These are phyloP conservation scores for Nycticebus coucang DNA, from an alignment of 2,113 vertebrate species.

Conservation along the genomic window DNA sequence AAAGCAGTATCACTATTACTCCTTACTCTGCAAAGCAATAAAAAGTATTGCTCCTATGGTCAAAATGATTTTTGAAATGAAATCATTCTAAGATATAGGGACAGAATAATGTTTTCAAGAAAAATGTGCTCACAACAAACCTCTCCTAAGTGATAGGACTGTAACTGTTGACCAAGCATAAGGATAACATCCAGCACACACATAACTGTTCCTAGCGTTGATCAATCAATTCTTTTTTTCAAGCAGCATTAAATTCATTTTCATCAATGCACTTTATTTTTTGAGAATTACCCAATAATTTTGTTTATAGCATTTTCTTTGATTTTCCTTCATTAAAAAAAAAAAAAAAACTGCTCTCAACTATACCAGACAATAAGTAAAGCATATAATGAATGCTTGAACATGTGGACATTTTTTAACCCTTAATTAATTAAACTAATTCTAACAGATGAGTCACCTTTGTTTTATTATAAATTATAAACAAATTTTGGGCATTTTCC, in stretches of 20 bases:
- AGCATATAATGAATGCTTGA: background rate
- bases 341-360: background rate
- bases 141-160: background rate
- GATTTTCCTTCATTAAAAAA: background rate
- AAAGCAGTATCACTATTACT: background rate
- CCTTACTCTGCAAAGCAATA: background rate
- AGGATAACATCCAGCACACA: background rate
- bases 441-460: constrained; percentile 12
- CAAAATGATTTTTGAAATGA: background rate
- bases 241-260: background rate
- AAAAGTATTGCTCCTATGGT: background rate
- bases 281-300: background rate
- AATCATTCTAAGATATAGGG: background rate
- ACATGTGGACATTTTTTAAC: background rate
- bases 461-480: constrained; percentile 14
- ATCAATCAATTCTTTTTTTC: background rate
- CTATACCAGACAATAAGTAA: background rate
- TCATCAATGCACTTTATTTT: background rate
- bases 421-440: constrained; percentile 31
- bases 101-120: background rate
- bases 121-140: background rate
- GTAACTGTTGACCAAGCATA: background rate
- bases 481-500: constrained; percentile 3
- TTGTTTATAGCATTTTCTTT: background rate
- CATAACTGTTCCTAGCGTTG: background rate